Conservation (phyloP, 2,113 vertebrate species). For the Anseranas semipalmata region DNA sequence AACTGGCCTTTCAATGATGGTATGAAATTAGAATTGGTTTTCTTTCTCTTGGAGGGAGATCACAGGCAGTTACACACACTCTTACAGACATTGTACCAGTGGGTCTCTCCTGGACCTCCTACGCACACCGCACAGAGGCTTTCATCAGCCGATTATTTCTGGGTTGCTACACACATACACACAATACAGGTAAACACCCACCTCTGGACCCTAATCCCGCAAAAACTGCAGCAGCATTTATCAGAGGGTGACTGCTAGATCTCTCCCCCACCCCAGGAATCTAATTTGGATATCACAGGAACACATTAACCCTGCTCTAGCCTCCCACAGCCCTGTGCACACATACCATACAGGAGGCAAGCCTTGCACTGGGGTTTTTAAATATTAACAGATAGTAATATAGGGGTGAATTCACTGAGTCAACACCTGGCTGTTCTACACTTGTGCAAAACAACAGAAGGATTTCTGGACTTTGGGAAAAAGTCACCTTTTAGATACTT, state of each 20-base stretch:
- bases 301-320: background rate
- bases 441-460: background rate
- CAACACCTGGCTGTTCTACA: background rate
- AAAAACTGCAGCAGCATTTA: background rate
- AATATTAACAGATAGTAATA: background rate
- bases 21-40: background rate
- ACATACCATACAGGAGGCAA: background rate
- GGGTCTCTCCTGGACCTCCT: background rate
- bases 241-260: background rate
- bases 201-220: background rate
- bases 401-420: background rate
- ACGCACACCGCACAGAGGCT: background rate
- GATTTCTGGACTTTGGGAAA: background rate
- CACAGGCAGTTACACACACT: background rate
- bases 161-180: background rate
- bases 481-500: background rate
- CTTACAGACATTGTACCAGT: background rate
- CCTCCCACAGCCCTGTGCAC: background rate
- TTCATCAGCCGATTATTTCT: background rate
- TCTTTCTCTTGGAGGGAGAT: background rate
- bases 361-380: background rate
- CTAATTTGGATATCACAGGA: background rate
- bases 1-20: background rate
- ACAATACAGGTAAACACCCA: background rate
- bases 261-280: background rate